Evolutionary conservation across 2,113 vertebrate species (phyloP), one percentile per base, ranked within the genome.

Genomic region (Corynorhinus townsendii): DNA sequence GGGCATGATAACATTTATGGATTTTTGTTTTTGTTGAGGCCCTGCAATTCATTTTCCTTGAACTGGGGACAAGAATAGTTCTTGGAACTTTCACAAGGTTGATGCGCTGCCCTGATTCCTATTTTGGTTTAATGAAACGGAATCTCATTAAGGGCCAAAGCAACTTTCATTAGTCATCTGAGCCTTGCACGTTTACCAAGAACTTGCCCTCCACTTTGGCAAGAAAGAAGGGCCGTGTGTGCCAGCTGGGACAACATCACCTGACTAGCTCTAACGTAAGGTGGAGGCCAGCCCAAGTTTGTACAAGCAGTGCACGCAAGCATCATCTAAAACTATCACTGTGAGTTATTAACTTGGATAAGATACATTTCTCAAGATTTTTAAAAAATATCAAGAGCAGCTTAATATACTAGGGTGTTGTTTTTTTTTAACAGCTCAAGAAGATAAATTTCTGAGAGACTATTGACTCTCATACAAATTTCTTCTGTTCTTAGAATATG

Each of bases 101-200:
- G 66, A 54, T 93, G 52, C 88, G 85, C 73, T 54, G 7, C 22
- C 28, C 72, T 64, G 69, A 66, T 94, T 96, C 49, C 82, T 95
- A 76, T 93, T 95, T 96, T 96, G 62, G 68, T 88, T 90, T 72
- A 91, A 94, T 92, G 72, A n/a, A 40, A 94, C 43, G 81, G 62
- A 81, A 47, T 82, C 77, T 96, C 80, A 38, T n/a, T 89, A 92
- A 79, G 19, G 40, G 75, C 59, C 71, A 96, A 93, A 93, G 22
- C 15, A 93, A 64, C n/a, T 90, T 77, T 94, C 10, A 26, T 52
- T 89, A 85, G 87, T 96, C 83, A 91, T 88, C 77, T 90, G 85
- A 92, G 33, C 73, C 26, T 93, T 68, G 28, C 26, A 90, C 11
- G 0, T 92, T 96, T 88, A 90, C 90, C 85, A 93, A 94, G 93